Evolutionary conservation across 1,140 invertebrate genomes (phyloP), one percentile per base, ranked within the genome.

Genomic region (Drosophila nebulosa): DNA sequence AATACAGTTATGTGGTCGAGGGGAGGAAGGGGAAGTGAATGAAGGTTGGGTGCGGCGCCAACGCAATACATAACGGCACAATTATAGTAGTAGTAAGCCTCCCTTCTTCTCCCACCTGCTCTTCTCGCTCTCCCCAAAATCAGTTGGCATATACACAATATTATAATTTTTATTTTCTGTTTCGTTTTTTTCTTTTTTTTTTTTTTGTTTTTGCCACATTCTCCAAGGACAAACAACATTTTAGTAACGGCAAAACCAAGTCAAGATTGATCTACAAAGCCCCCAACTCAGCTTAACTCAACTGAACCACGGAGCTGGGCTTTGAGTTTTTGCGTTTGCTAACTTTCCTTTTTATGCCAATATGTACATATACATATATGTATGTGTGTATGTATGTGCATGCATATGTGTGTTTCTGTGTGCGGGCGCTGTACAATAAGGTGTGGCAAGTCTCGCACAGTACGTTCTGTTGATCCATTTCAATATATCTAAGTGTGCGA

Each of bases 151-250:
- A 61, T 57, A 32, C 16, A 42, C 39, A 42, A 67, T 64, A 66
- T 74, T 64, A 66, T 62, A 63, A 62, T 51, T 16, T 42, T 42
- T 42, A 42, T 51, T 14, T 59, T 57, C 26, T 61, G 55, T 65
- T 50, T 24, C 24, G 2, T 24, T 24, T 2, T 3, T 24, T 57
- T 51, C 42, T 57, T 32, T 61, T 46, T 78, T 69, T 66, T 64
- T 50, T 70, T 36, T 63, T 39, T 74, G 4, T 78, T 78, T 88
- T 74, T 74, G 71, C 71, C 71, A 86, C 83, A 88, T 78, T 88
- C 83, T 79, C 75, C 83, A 86, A 86, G 83, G 83, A 86, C 83
- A 86, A 88, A 86, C 83, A 71, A 88, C 83, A 86, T 86, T 86
- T 88, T 76, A 86, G 83, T 88, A 81, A 78, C 78, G 68, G 83